These are phyloP conservation scores for Corythornis vintsioides DNA, from an alignment of 2,113 vertebrate genomes.

Conservation along the genomic window DNA sequence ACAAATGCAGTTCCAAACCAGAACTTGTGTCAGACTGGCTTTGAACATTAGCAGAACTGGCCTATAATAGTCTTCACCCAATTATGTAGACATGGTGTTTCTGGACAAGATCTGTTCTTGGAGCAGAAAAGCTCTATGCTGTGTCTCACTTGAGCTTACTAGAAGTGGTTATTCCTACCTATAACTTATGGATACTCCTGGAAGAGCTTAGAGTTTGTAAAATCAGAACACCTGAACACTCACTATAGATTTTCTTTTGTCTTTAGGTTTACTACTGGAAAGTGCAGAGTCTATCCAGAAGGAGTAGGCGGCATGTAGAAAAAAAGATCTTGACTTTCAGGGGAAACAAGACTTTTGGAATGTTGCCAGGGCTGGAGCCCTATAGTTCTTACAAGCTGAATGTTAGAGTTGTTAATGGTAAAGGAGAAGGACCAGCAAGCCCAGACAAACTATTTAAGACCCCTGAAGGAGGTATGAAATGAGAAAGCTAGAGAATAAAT, in stretches of 20 bases:
- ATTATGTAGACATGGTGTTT: too few relatives aligned
- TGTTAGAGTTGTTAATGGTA: conserved; percentile 88
- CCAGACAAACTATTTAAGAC: conserved; percentile 82
- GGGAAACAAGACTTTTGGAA: conserved; percentile 87
- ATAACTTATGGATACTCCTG: too few relatives aligned
- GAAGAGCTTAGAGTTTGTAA: too few relatives aligned
- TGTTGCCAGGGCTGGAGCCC: conserved; percentile 88
- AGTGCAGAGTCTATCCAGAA: conserved; percentile 80
- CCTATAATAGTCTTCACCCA: too few relatives aligned
- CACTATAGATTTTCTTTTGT: not conserved
- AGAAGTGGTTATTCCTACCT: too few relatives aligned
- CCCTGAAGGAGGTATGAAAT: conserved; percentile 91
- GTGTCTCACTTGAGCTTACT: too few relatives aligned
- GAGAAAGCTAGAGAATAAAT: not conserved
- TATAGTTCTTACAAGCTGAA: conserved; percentile 88
- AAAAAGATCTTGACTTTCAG: conserved; percentile 88
- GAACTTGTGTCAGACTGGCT: too few relatives aligned
- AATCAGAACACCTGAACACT: not conserved
- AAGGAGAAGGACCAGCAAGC: conserved; percentile 91
- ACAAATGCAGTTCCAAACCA: too few relatives aligned
- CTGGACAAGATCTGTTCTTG: too few relatives aligned
- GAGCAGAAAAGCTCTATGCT: too few relatives aligned
- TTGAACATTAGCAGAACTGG: too few relatives aligned
- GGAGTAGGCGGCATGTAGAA: conserved; percentile 83
- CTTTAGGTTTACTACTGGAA: conserved; percentile 93